These are phyloP conservation scores for Diadophis punctatus DNA, from an alignment of 2,113 vertebrate species.

Conservation along the genomic window DNA sequence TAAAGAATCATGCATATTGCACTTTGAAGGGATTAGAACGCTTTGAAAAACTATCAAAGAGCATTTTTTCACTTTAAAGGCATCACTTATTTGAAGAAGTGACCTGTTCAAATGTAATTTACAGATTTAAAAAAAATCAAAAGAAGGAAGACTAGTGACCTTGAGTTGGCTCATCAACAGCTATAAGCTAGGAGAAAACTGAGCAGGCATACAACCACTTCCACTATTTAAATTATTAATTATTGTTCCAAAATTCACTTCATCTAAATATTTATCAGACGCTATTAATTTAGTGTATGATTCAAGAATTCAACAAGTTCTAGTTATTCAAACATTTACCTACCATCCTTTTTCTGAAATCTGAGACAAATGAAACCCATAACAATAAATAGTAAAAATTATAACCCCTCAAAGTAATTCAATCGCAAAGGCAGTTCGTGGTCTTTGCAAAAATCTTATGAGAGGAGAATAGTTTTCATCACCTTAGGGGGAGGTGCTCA, in stretches of 20 bases:
- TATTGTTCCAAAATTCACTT: not conserved
- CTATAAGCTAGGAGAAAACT: not conserved
- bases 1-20: not conserved
- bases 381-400: not conserved
- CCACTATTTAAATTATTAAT: not conserved
- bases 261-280: not conserved
- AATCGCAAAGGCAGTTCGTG: not conserved
- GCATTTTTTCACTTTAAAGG: not conserved
- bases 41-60: not conserved
- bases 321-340: not conserved
- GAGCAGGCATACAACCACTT: not conserved
- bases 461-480: not conserved
- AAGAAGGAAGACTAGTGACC: not conserved
- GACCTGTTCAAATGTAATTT: not conserved
- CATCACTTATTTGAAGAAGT: not conserved
- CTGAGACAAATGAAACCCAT: not conserved
- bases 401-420: not conserved
- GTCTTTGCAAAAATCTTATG: not conserved
- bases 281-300: not conserved
- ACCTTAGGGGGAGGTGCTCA: not conserved
- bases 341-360: not conserved
- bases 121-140: not conserved
- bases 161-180: not conserved
- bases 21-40: not conserved
- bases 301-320: not conserved